These are phyloP conservation scores for Mesorhabditis spiculigera DNA, from an alignment of 2,888 invertebrate genomes.

Conservation along the genomic window DNA sequence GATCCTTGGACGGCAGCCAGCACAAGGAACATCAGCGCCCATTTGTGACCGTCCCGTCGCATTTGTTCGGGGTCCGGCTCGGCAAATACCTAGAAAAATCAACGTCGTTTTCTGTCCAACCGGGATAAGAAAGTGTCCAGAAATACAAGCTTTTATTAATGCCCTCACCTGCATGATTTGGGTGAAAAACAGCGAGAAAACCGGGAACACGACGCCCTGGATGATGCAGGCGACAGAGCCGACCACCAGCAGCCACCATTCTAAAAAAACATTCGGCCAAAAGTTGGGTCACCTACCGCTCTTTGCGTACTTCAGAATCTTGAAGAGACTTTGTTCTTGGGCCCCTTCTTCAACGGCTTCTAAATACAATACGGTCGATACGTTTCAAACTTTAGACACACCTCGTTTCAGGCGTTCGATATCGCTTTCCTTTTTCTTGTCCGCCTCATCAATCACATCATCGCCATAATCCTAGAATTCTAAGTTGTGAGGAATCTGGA, in stretches of 20 bases:
- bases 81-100: slow-evolving; percentile 53
- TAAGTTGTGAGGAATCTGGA: too few species aligned
- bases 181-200: slow-evolving; percentile 62
- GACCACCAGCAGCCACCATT: slow-evolving; percentile 59
- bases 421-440: not conserved
- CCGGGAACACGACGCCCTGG: slow-evolving; percentile 59
- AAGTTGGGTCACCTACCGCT: too few species aligned
- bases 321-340: slow-evolving; percentile 36
- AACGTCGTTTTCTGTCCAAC: not conserved
- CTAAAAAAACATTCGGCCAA: slow-evolving; percentile 34
- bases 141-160: slow-evolving; percentile 9
- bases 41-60: slow-evolving; percentile 60
- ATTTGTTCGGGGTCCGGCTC: slow-evolving; percentile 59
- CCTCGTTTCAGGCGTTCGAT: not conserved
- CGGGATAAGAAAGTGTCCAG: not conserved
- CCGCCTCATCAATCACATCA: not conserved
- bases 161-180: slow-evolving; percentile 29
- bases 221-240: slow-evolving; percentile 58
- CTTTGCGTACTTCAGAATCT: slow-evolving; percentile 59
- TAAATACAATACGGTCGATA: not conserved
- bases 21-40: slow-evolving; percentile 60
- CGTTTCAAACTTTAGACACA: too few species aligned
- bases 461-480: not conserved
- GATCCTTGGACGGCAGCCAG: slow-evolving; percentile 59
- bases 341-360: slow-evolving; percentile 47